phyloP scores from a whole-genome alignment of 2,797 vertebrate genomes.

The Perodicticus potto region DNA sequence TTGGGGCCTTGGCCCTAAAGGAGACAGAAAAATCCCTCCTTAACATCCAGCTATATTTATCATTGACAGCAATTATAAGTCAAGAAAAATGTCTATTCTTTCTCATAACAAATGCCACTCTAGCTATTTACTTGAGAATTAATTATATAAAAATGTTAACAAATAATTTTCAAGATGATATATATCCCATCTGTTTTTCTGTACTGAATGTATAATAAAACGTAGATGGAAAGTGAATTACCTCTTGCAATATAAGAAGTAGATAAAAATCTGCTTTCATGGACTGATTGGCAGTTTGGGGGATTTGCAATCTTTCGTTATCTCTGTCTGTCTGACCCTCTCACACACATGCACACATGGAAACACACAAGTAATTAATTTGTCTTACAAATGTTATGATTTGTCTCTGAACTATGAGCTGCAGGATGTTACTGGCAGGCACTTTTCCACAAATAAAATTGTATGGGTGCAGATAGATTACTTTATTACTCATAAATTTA shows the following conservation, averaged over 20 bases:
- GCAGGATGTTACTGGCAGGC: neutral
- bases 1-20: neutral
- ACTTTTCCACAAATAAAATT: neutral
- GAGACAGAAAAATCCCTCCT: neutral
- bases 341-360: neutral
- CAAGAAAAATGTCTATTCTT: neutral
- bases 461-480: neutral
- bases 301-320: neutral
- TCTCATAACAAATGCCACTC: neutral
- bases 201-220: neutral
- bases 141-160: neutral
- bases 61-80: neutral
- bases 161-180: constrained; percentile 11
- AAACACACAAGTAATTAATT: neutral
- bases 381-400: neutral
- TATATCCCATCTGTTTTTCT: neutral
- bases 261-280: neutral
- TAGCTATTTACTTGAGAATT: constrained; percentile 37
- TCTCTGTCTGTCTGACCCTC: neutral
- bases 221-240: neutral
- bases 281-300: neutral
- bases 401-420: neutral
- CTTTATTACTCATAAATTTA: constrained; percentile 13
- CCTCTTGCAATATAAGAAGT: neutral
- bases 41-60: neutral